Percentiles rank a stretch among this genome's conserved stretches.
These are phyloP conservation scores for Agrotis clavis DNA, from an alignment of 2,888 invertebrate genomes.

Conservation along the genomic window DNA sequence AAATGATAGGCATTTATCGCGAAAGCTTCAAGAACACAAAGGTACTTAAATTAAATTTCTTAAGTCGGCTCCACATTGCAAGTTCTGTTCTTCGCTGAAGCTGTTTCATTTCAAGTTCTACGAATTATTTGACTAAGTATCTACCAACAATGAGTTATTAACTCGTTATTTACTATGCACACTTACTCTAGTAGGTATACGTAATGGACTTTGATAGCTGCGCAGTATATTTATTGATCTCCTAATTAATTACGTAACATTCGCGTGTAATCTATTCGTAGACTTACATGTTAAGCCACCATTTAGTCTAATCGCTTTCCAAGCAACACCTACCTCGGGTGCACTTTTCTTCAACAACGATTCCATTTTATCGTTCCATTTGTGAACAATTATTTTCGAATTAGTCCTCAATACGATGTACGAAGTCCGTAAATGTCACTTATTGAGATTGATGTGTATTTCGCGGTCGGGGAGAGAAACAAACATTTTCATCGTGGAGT, in stretches of 20 bases:
- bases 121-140: constrained; percentile 11
- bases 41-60: constrained; percentile 27
- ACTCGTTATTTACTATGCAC: not conserved
- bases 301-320: constrained; percentile 58
- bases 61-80: constrained; percentile 9
- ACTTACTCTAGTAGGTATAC: not conserved
- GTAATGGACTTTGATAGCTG: constrained; percentile 33
- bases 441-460: constrained; percentile 66
- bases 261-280: constrained; percentile 56
- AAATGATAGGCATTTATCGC: constrained; percentile 10
- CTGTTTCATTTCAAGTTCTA: constrained; percentile 30
- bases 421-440: constrained; percentile 49
- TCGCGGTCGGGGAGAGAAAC: constrained; percentile 46
- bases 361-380: constrained; percentile 60
- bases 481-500: constrained; percentile 49
- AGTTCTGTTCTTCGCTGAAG: constrained; percentile 17
- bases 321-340: constrained; percentile 47
- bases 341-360: constrained; percentile 54
- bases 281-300: constrained; percentile 53
- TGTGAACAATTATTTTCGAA: constrained; percentile 66
- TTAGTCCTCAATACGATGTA: constrained; percentile 55
- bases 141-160: constrained; percentile 9
- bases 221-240: constrained; percentile 57
- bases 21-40: constrained; percentile 25
- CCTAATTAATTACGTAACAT: constrained; percentile 51